Evolutionary conservation across 2,113 vertebrate species (phyloP).

Genomic region (Cochlearius cochlearius): DNA sequence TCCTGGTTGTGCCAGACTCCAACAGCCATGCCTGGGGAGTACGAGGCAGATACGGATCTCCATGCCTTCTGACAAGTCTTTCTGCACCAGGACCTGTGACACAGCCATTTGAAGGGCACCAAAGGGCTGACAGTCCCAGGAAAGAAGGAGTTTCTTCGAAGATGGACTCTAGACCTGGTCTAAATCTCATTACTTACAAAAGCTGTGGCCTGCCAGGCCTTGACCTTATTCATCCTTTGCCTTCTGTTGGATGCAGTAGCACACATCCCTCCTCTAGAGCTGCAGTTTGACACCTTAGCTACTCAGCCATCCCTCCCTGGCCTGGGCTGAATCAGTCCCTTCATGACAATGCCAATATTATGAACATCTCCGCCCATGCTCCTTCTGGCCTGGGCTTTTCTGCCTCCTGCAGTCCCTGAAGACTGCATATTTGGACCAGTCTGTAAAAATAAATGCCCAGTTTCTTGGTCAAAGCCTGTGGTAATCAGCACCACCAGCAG

Average conservation of each 20-base stretch:
- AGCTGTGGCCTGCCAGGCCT: background rate
- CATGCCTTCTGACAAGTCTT: background rate
- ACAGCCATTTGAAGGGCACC: background rate
- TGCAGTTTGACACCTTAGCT: background rate
- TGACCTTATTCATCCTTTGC: background rate
- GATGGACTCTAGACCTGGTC: background rate
- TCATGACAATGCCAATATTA: background rate
- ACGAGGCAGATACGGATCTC: rapidly evolving
- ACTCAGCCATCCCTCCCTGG: background rate
- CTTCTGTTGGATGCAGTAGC: background rate
- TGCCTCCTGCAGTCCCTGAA: background rate
- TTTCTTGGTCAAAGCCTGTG: background rate
- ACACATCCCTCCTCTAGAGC: background rate
- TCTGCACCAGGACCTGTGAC: too few species aligned
- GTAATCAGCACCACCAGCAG: background rate
- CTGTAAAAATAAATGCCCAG: background rate
- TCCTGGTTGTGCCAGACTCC: background rate
- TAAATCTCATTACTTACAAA: background rate
- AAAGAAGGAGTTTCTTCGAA: background rate
- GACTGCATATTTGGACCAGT: background rate
- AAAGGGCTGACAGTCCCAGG: background rate
- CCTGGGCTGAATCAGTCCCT: background rate
- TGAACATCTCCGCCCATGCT: background rate
- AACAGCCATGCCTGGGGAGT: background rate
- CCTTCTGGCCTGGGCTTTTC: background rate